Evolutionary conservation across 2,797 vertebrate genomes (phyloP), one percentile per base, ranked within the genome.

Genomic region (Trematomus bernacchii): DNA sequence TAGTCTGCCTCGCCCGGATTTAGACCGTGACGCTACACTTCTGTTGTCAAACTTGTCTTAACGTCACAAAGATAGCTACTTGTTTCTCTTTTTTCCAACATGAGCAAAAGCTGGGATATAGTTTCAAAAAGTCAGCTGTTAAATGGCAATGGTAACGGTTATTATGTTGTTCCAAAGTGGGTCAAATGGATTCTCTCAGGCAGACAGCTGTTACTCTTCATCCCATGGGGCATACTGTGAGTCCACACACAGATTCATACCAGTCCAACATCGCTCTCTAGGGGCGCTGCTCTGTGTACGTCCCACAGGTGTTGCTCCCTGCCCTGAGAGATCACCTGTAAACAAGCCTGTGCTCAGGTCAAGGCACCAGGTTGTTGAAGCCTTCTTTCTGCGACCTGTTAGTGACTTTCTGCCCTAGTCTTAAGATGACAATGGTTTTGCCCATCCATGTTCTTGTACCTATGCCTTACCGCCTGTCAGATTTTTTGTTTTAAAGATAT

Each of bases 41-140:
- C 21, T 68, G 67, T 75, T 78, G 68, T 89, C 71, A 80, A 63
- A 73, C 55, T 53, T 58, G 48, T 74, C 63, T 74, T 42, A 23
- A 50, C 16, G 19, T 67, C 21, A 57, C 73, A 67, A 8, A 67
- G 51, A 51, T 54, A 59, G 42, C 48, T 48, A 37, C 42, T 54
- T 44, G 67, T 60, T 46, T 37, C 40, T 9, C 37, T 48, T 52
- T 6, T 44, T 51, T 46, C 33, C 33, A 37, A 37, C 33, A 37
- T 27, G 27, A 27, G 4, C 21, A n/a, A 71, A 46, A 48, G 12
- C 12, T 40, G 3, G 10, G 0, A 2, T 42, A 14, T 15, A 68
- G 16, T 44, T 15, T 68, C 37, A 23, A 58, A 58, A 16, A 52
- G 11, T 43, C 6, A 55, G 40, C 27, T 73, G 18, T 48, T 67